Conservation (phyloP, 2,797 vertebrate species). For the Chaetodon trifasciatus region DNA sequence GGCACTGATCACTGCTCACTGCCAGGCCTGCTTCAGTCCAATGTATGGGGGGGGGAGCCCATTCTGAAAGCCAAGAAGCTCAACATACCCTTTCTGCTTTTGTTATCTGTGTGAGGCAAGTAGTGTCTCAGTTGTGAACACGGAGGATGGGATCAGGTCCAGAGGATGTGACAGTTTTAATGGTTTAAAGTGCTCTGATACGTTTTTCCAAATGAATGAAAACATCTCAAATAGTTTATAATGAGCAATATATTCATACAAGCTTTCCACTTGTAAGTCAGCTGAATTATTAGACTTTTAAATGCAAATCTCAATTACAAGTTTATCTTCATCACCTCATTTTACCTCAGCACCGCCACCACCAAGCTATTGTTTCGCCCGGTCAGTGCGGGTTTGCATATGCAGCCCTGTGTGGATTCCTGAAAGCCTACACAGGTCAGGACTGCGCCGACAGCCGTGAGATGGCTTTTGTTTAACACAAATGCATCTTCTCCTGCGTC, state of each 20-base stretch:
- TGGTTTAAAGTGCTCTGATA: not conserved
- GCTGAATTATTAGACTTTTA: not conserved
- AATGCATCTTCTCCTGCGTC: conserved; percentile 63
- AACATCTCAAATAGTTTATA: not conserved
- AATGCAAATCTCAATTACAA: not conserved
- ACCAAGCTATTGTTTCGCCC: conserved; percentile 49
- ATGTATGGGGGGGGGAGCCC: conserved; percentile 42
- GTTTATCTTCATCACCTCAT: conserved; percentile 26
- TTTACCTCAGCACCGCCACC: conserved; percentile 9
- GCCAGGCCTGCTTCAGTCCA: conserved; percentile 60
- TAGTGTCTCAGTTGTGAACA: conserved; percentile 42
- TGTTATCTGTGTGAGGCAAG: conserved; percentile 55
- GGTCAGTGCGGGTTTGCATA: conserved; percentile 45
- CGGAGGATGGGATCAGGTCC: not conserved
- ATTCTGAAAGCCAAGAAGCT: conserved; percentile 59
- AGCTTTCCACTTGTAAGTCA: not conserved
- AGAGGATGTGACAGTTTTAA: not conserved
- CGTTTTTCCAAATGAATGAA: not conserved
- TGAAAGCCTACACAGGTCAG: conserved; percentile 75
- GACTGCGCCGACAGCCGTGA: conserved; percentile 60
- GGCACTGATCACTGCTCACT: conserved; percentile 82
- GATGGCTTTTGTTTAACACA: conserved; percentile 76
- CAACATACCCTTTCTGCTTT: conserved; percentile 55
- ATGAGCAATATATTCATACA: not conserved
- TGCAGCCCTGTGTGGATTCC: conserved; percentile 66